These are phyloP conservation scores for Pan troglodytes DNA, from an alignment of 2,113 vertebrate species.

Conservation along the genomic window NHGRI_mPanTro3-v2.1_pri NC_072410.2:115923501-115924000, in stretches of 20 bases:
- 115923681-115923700: not conserved
- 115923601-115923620: fast-evolving
- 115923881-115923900: not conserved
- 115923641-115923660: fast-evolving
- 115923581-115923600: not conserved
- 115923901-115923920: fast-evolving
- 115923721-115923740: too few species aligned
- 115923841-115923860: not conserved
- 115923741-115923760: not conserved
- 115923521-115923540: fast-evolving
- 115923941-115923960: fast-evolving
- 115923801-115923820: not conserved
- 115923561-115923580: fast-evolving
- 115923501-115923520: not conserved
- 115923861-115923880: not conserved
- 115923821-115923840: not conserved
- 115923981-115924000: not conserved
- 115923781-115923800: not conserved
- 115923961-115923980: not conserved
- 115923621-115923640: not conserved
- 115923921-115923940: not conserved
- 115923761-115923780: too few species aligned
- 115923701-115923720: fast-evolving
- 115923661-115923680: not conserved
- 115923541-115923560: too few species aligned